Evolutionary conservation across 2,888 invertebrate species (phyloP).

Genomic region (Uloborus plumipes): DNA sequence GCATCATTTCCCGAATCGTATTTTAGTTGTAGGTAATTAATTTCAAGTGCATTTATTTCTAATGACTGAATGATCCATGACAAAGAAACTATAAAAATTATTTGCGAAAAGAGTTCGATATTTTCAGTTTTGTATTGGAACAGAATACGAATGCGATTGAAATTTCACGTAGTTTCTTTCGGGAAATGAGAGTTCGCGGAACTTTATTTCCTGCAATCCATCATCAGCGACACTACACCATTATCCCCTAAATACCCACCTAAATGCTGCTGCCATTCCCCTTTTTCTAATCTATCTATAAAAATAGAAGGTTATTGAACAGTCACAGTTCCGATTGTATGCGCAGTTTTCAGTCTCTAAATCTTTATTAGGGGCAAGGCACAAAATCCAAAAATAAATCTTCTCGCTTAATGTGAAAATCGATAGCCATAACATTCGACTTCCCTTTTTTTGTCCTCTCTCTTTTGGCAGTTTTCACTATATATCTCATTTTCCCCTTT

Average conservation of each 20-base stretch:
- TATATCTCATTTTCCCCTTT: not conserved
- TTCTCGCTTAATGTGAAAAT: conserved; percentile 30
- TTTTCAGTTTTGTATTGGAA: no score
- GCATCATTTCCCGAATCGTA: no score
- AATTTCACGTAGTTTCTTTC: no score
- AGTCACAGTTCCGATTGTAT: not conserved
- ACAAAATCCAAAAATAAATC: conserved; percentile 29
- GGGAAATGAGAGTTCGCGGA: no score
- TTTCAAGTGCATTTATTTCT: no score
- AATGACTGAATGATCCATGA: no score
- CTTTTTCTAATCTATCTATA: not conserved
- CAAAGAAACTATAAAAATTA: no score
- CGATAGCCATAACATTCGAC: conserved; percentile 26
- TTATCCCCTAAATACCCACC: not conserved
- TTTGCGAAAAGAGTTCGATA: no score
- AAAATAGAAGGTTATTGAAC: conserved; percentile 4
- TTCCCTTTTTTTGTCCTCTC: conserved; percentile 2
- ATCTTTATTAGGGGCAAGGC: conserved; percentile 24
- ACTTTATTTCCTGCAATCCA: no score
- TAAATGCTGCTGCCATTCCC: not conserved
- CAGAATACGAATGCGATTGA: no score
- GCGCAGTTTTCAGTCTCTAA: conserved; percentile 14
- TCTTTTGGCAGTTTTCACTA: not conserved
- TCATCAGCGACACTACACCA: not conserved
- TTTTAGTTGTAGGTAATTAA: no score